Conservation (phyloP, 2,113 vertebrate species). For the Myrmecobius fasciatus region DNA sequence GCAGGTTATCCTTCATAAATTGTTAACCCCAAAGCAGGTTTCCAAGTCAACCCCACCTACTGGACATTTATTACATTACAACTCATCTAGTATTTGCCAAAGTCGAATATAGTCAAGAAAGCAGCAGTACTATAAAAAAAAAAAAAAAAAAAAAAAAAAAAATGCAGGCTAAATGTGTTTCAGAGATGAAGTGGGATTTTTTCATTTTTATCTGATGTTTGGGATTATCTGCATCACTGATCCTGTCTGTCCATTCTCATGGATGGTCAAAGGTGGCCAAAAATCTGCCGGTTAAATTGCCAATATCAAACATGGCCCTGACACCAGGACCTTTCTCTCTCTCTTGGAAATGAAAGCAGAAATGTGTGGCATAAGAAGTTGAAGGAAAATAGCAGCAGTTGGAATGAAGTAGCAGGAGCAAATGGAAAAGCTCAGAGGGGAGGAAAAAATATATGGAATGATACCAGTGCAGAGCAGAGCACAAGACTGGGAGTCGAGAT, state of each 20-base stretch:
- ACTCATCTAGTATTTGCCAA: not conserved
- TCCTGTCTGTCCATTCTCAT: not conserved
- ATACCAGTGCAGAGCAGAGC: constrained; percentile 34
- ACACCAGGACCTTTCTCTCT: constrained; percentile 44
- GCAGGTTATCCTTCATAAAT: not conserved
- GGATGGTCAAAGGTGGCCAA: constrained; percentile 41
- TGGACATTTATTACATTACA: not conserved
- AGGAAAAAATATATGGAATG: not conserved
- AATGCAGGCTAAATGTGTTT: not conserved
- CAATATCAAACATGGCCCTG: constrained; percentile 33
- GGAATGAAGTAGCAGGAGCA: constrained; percentile 48
- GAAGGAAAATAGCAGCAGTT: constrained; percentile 52
- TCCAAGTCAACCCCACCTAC: not conserved
- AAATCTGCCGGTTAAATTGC: constrained; percentile 57
- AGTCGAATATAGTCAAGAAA: not conserved
- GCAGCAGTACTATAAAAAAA: not conserved
- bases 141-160: not conserved
- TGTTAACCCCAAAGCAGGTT: not conserved
- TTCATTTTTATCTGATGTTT: constrained; percentile 23
- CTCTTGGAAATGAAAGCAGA: constrained; percentile 62
- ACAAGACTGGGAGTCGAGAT: not conserved
- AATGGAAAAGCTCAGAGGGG: not conserved
- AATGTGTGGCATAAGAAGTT: constrained; percentile 58
- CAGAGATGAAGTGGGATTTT: constrained; percentile 6
- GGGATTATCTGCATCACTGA: constrained; percentile 45